Conservation (phyloP, 2,797 vertebrate genomes). For the Pagetopsis macropterus region DNA sequence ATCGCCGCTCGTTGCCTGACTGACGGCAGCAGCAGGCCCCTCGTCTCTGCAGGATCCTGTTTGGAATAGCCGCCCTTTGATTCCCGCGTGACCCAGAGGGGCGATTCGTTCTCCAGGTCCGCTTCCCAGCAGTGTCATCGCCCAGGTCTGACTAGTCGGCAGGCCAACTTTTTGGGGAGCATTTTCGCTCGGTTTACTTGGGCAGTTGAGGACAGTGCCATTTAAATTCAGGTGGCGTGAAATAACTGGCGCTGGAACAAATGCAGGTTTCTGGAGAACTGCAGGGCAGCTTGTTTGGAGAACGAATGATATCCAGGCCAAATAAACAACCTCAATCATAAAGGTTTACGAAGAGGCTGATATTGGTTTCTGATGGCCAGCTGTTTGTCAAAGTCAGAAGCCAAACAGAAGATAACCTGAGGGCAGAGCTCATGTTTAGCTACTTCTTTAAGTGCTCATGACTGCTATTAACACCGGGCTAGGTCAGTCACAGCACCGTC, state of each 20-base stretch:
- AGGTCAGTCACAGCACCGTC: conserved; percentile 17
- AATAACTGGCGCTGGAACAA: conserved; percentile 10
- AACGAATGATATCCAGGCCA: background rate
- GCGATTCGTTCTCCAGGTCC: conserved; percentile 14
- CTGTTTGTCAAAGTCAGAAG: background rate
- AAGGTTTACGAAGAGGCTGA: background rate
- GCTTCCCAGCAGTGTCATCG: conserved; percentile 19
- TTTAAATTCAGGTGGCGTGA: conserved; percentile 27
- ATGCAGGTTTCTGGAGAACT: conserved; percentile 11
- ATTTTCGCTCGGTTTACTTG: conserved; percentile 4
- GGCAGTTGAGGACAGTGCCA: conserved; percentile 18
- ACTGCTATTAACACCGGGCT: background rate
- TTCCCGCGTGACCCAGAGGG: conserved; percentile 44
- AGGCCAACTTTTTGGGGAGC: background rate
- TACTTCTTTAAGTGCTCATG: background rate
- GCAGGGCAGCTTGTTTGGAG: background rate
- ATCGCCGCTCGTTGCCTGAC: conserved; percentile 54
- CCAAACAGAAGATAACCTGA: background rate
- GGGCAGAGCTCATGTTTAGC: conserved; percentile 16
- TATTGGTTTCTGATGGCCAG: background rate
- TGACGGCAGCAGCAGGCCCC: conserved; percentile 62
- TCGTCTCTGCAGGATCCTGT: conserved; percentile 38
- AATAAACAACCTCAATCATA: conserved; percentile 14
- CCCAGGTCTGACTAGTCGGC: conserved; percentile 19
- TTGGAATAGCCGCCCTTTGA: conserved; percentile 53